Base-by-base conservation (phyloP, 2,797 vertebrate genomes). In the Tiaroga cobitis region DNA sequence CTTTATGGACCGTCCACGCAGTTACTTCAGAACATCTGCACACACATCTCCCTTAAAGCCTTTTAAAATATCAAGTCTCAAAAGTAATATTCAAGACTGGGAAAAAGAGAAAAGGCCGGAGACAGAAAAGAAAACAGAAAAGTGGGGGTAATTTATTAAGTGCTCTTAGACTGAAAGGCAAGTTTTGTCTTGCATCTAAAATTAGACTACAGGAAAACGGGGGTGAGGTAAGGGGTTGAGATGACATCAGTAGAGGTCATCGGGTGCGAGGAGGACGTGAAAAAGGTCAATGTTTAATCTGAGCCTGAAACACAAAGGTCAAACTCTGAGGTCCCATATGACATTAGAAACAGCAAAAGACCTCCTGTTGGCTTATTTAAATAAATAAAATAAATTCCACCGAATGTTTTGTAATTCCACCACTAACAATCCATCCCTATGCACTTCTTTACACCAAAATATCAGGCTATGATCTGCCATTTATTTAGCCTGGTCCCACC, bases 201-300 rank as follows among this genome's bases (percentile, higher is more conserved):
- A 82, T 68, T 4, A 78, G 87, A 92, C 87, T 87, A 83, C 86
- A 86, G 88, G 80, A 39, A 69, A 81, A 51, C 16, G 5, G 46
- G 19, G 67, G 29, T 54, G 79, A 80, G 21, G 65, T 68, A 77
- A 61, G 74, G 59, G 56, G 65, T 75, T 76, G 11, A 77, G 68
- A 81, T 85, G 92, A 93, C 90, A 87, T 91, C 88, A 86, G 63
- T 0, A 74, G 69, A 89, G 91, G 87, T 92, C 91, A 41, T 8
- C 87, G 72, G 85, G 90, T 63, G 83, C 86, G 90, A 29, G 82
- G 88, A 88, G 91, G 90, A 92, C 88, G 89, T 90, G 90, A 91
- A 74, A 74, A 80, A 86, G 91, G 91, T 94, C 92, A 91, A 90
- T 88, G 86, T 81, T 91, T 93, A 93, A 93, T 94, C 93, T 93